phyloP scores from a whole-genome alignment of 2,888 invertebrate species.

The Lepidonotus clava region DNA sequence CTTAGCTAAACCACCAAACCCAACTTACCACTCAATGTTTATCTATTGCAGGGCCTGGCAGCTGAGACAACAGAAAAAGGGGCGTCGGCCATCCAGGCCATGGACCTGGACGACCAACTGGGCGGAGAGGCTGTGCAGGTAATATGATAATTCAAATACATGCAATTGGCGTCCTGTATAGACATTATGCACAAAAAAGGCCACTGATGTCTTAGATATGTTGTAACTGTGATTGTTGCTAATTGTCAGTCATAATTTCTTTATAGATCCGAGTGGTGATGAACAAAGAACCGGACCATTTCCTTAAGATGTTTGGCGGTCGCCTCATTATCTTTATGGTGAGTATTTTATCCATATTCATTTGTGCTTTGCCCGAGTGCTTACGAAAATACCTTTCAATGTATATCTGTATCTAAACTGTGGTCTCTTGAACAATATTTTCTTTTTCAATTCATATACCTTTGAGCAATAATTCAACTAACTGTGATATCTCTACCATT shows the following conservation, averaged over 20 bases:
- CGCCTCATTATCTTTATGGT: slow-evolving; percentile 84
- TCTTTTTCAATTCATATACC: background rate
- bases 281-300: slow-evolving; percentile 93
- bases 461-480: no score
- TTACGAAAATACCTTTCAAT: no score
- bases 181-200: background rate
- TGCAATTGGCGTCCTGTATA: background rate
- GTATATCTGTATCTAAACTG: background rate
- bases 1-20: no score
- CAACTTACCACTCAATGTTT: no score
- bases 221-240: background rate
- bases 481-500: no score
- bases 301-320: slow-evolving; percentile 92
- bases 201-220: background rate
- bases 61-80: slow-evolving; percentile 88
- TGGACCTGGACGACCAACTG: slow-evolving; percentile 81
- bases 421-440: background rate
- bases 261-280: slow-evolving; percentile 88
- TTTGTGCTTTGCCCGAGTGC: background rate
- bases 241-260: slow-evolving; percentile 6
- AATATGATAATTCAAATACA: background rate
- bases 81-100: slow-evolving; percentile 83
- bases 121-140: slow-evolving; percentile 73
- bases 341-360: slow-evolving; percentile 8
- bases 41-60: slow-evolving; percentile 87